phyloP scores from a whole-genome alignment of 1,140 invertebrate species.

The Pinna nobilis region DNA sequence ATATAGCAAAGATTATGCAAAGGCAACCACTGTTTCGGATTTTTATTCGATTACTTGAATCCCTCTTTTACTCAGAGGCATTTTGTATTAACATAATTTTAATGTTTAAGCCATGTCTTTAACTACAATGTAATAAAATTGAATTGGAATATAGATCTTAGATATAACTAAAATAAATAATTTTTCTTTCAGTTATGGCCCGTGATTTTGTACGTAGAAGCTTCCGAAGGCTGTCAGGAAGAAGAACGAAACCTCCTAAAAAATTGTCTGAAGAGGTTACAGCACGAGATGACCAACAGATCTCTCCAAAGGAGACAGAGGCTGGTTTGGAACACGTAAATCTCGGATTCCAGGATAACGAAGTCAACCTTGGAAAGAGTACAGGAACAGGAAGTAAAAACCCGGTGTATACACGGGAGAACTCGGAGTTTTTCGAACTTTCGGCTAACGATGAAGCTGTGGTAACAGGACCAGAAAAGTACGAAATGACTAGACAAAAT shows the following conservation, averaged over 20 bases:
- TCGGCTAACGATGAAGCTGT: slow-evolving; percentile 29
- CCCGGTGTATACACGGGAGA: slow-evolving; percentile 16
- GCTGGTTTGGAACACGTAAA: slow-evolving; percentile 7
- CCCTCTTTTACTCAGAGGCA: too few relatives aligned
- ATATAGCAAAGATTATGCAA: too few relatives aligned
- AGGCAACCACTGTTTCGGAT: too few relatives aligned
- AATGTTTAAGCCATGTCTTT: too few relatives aligned
- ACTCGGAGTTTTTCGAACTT: slow-evolving; percentile 30
- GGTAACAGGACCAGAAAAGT: slow-evolving; percentile 9
- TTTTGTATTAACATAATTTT: too few relatives aligned
- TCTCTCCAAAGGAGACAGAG: slow-evolving; percentile 7
- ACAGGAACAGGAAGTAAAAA: neutral
- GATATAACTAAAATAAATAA: neutral
- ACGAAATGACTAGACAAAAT: neutral
- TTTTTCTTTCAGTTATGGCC: slow-evolving; percentile 21
- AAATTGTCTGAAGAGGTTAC: neutral
- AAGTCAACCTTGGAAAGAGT: neutral
- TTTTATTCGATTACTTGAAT: too few relatives aligned
- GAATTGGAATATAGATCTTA: neutral
- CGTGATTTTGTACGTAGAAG: slow-evolving; percentile 37
- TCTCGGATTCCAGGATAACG: slow-evolving; percentile 23
- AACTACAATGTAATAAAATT: too few relatives aligned
- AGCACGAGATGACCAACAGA: neutral
- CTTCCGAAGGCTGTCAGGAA: slow-evolving; percentile 27
- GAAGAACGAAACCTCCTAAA: neutral